Base-by-base conservation (phyloP, 2,797 vertebrate genomes). In the Pelochelys cantorii region DNA sequence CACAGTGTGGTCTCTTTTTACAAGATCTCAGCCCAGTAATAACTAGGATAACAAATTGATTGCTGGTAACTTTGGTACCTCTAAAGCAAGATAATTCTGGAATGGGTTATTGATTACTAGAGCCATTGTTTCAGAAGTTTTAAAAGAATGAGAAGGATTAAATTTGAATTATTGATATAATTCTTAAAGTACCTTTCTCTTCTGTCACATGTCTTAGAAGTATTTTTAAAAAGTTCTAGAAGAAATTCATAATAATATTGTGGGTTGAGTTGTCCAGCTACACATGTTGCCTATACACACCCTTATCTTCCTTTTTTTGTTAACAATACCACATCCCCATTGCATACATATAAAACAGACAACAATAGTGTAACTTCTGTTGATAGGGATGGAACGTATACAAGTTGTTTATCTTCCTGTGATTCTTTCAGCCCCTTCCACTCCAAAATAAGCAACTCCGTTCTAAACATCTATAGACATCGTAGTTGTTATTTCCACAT, bases 1-100 rank as follows among this genome's bases (percentile, higher is more conserved):
- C 59, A 1, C 48, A 17, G 9, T 83, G 80, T 83, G 48, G 86
- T 93, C 93, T 75, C 52, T 0, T 0, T 54, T 86, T 78, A 90
- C 75, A 92, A 95, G 12, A 94, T 93, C 78, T 96, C 87, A 93
- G 93, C 25, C 93, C 80, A 88, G 93, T 93, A 86, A 80, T 42
- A 86, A 88, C 89, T 92, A 93, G 11, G 96, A 93, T 95, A 92
- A 78, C 87, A 89, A 82, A 85, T 88, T 54, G 89, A 56, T 86
- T 89, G 15, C 52, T 90, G n/a, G 48, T 85, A 93, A 34, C 52
- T 78, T 82, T 95, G 84, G 22, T 75, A 85, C 29, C 85, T 1
- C 1, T 62, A 62, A 74, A 48, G 82, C 52, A 78, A 22, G 68
- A 42, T 60, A 86, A 25, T 68, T 11, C 1, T 78, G 79, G 56